phyloP scores from a whole-genome alignment of 2,888 invertebrate genomes.

The Nephrotoma flavescens region DNA sequence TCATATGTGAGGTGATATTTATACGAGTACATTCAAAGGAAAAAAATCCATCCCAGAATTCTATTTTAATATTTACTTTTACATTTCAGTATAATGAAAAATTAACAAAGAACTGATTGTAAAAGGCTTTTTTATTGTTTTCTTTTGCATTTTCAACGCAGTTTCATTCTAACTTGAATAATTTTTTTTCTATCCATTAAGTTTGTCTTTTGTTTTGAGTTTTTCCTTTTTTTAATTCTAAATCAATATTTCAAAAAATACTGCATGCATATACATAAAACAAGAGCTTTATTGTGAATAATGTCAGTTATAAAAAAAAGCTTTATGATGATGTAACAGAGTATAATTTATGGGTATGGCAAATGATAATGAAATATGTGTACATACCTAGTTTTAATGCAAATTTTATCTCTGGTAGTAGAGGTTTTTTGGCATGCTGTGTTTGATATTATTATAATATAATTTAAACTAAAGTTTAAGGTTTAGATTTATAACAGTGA shows the following conservation, averaged over 20 bases:
- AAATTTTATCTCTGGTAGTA: no score
- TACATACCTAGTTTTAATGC: neutral
- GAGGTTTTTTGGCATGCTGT: neutral
- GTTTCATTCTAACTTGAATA: neutral
- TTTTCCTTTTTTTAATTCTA: neutral
- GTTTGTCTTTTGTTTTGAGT: neutral
- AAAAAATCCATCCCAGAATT: neutral
- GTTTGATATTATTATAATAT: neutral
- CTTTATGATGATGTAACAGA: neutral
- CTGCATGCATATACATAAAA: neutral
- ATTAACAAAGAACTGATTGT: neutral
- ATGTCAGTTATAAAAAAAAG: neutral
- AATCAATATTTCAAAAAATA: neutral
- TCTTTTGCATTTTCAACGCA: neutral
- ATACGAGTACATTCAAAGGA: neutral
- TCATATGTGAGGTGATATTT: neutral
- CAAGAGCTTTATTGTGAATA: neutral
- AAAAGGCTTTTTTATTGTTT: neutral
- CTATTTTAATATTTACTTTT: neutral
- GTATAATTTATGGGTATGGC: neutral
- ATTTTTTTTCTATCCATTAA: neutral
- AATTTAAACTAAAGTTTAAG: neutral
- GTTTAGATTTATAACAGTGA: neutral
- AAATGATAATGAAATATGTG: neutral
- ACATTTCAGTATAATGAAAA: neutral